Evolutionary conservation across 2,113 vertebrate genomes (phyloP), one percentile per base, ranked within the genome.

Genomic region (Girardinichthys multiradiatus): DNA sequence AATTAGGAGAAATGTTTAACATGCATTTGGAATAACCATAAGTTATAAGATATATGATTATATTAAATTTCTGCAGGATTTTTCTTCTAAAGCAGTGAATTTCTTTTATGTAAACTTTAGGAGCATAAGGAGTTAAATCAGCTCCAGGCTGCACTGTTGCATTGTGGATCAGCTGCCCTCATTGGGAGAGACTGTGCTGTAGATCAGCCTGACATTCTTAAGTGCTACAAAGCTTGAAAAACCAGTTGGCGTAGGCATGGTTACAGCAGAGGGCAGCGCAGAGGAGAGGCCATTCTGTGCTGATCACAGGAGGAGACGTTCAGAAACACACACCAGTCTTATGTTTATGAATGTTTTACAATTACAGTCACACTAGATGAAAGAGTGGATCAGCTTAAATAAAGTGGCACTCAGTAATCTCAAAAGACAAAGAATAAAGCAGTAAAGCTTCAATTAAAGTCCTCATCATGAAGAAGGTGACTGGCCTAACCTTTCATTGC

Each of bases 221-320:
- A 91, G 90, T 86, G 89, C 82, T 21, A 72, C 76, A 70, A 82
- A 91, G 94, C 96, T 92, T 48, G 96, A 95, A 96, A 96, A 98
- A 98, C 97, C 95, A 95, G 96, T 97, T 88, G 82, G 81, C 64
- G 92, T 94, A 84, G 86, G 91, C 90, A 84, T 92, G 93, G 94
- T 91, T 91, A 92, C 90, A 74, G 78, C 85, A 93, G 91, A 92
- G 86, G 85, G 82, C 89, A 90, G 85, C 68, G 74, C 73, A 83
- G 85, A 90, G 87, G 86, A 92, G 81, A 85, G 69, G 80, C 88
- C 73, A 86, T 84, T 87, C 83, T 86, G 70, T 72, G 64, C 72
- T 77, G 78, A 89, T 81, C 74, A 77, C 79, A 83, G 59, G 58
- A 28, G 75, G 63, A 71, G 29, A 7, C 42, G 83, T 59, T 77